These are phyloP conservation scores for Cydia pomonella DNA, from an alignment of 1,140 invertebrate genomes.

Conservation along the genomic window DNA sequence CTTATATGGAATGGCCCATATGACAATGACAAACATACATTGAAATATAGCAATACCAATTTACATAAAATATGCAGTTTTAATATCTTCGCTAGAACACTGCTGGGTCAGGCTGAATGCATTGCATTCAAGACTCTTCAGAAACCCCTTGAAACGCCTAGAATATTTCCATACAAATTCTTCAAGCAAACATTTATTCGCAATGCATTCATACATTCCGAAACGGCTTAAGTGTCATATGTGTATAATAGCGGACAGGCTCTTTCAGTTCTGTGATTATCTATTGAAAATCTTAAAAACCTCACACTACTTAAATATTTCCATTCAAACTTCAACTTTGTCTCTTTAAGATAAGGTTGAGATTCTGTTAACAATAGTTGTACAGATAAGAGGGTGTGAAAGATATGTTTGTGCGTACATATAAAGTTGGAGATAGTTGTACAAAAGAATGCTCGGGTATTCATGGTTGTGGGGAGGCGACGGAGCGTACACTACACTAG, in stretches of 20 bases:
- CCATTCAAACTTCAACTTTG: not conserved
- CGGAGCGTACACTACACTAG: conserved; percentile 69
- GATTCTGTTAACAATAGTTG: not conserved
- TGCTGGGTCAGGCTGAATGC: not conserved
- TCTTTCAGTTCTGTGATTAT: not conserved
- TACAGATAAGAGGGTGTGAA: conserved; percentile 1
- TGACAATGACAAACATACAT: not conserved
- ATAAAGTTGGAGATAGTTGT: conserved; percentile 52
- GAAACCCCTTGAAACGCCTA: conserved; percentile 8
- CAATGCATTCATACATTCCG: not conserved
- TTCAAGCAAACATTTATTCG: conserved; percentile 16
- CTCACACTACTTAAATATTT: not conserved
- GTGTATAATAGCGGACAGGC: not conserved
- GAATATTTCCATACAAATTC: conserved; percentile 21
- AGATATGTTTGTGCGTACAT: conserved; percentile 36
- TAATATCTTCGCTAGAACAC: not conserved
- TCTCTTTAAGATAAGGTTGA: not conserved
- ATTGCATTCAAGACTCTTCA: not conserved
- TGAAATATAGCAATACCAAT: not conserved
- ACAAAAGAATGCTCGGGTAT: conserved; percentile 72
- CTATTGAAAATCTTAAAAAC: not conserved
- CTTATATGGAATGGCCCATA: too few species aligned
- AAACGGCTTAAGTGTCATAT: not conserved
- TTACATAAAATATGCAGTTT: conserved; percentile 3
- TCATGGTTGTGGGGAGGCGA: conserved; percentile 63